Conservation (phyloP, 2,113 vertebrate species). For the Istiophorus platypterus region DNA sequence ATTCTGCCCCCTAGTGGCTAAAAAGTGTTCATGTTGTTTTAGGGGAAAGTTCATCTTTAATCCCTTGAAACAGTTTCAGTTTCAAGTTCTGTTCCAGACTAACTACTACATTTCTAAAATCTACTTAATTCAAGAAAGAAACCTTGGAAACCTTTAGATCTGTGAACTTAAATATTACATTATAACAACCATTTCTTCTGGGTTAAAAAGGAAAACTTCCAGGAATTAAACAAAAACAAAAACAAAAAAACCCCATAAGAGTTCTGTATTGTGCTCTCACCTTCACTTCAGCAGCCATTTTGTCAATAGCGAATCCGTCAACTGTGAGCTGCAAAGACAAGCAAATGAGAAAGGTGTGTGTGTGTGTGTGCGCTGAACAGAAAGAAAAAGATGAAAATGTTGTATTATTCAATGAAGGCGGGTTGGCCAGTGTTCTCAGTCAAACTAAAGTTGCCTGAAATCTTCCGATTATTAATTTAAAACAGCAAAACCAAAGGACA, state of each 20-base stretch:
- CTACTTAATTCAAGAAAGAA: neutral
- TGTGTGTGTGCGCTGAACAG: neutral
- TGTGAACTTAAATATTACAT: too few species aligned
- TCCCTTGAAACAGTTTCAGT: neutral
- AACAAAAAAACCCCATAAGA: neutral
- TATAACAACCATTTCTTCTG: neutral
- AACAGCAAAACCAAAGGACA: too few species aligned
- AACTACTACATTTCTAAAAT: neutral
- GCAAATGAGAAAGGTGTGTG: neutral
- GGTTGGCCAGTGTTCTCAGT: neutral
- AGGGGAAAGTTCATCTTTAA: too few species aligned
- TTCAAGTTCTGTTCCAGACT: neutral
- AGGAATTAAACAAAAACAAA: too few species aligned
- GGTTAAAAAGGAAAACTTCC: too few species aligned
- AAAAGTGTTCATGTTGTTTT: neutral
- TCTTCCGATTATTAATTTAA: neutral
- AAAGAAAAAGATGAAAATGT: neutral
- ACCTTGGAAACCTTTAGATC: too few species aligned
- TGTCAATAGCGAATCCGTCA: constrained; percentile 96
- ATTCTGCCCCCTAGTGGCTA: constrained; percentile 24
- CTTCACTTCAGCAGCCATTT: constrained; percentile 98
- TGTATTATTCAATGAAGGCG: neutral
- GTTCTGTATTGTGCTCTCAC: constrained; percentile 79
- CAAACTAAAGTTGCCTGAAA: neutral
- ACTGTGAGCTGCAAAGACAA: constrained; percentile 89